These are phyloP conservation scores for Phylloscopus whistleri DNA, from an alignment of 2,113 vertebrate species.

Conservation along the genomic window DNA sequence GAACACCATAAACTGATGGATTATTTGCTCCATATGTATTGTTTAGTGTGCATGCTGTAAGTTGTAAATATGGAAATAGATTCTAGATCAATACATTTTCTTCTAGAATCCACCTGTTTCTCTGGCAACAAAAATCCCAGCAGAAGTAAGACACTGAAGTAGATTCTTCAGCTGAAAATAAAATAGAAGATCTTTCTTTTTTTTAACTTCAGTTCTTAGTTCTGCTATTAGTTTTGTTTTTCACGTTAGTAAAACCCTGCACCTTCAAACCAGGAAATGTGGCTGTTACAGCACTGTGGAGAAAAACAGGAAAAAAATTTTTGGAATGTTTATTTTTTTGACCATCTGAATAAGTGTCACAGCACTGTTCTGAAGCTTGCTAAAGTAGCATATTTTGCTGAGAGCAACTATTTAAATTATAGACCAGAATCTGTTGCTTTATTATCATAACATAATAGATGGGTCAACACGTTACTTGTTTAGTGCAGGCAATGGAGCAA, in stretches of 20 bases:
- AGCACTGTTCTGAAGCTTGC: background rate
- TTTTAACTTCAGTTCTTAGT: background rate
- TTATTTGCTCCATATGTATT: background rate
- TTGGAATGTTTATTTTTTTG: background rate
- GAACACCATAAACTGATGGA: background rate
- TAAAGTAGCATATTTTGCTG: background rate
- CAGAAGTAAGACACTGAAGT: background rate
- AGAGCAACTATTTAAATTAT: slow-evolving; percentile 30
- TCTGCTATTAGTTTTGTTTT: background rate
- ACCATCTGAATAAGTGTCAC: background rate
- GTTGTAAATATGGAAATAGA: background rate
- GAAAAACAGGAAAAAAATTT: background rate
- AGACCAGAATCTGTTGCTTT: slow-evolving; percentile 29
- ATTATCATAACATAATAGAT: slow-evolving; percentile 2
- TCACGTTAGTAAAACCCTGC: background rate
- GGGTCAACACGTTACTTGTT: slow-evolving; percentile 15
- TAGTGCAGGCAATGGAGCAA: background rate
- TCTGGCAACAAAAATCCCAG: background rate
- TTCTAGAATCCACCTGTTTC: background rate
- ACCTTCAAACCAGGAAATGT: background rate
- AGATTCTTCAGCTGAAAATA: background rate
- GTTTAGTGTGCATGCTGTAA: background rate
- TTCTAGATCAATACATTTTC: background rate
- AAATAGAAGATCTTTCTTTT: background rate
- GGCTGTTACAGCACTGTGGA: background rate